These are phyloP conservation scores for Nowickia ferox DNA, from an alignment of 2,888 invertebrate genomes.

Conservation along the genomic window DNA sequence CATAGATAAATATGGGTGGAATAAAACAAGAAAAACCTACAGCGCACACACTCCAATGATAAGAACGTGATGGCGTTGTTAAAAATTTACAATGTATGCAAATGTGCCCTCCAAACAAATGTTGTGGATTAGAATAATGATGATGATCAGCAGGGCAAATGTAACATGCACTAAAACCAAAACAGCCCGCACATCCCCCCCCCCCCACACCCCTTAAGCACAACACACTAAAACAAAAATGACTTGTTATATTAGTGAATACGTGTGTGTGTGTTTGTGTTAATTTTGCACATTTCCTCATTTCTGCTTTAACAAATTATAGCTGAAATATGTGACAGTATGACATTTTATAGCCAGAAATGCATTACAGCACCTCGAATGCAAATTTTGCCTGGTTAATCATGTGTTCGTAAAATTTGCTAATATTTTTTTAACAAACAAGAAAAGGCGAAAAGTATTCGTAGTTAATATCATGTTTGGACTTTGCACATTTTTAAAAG, in stretches of 20 bases:
- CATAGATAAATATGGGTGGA: too few species aligned
- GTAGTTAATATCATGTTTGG: background rate
- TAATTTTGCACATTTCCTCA: slow-evolving; percentile 2
- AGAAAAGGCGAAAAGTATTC: slow-evolving; percentile 3
- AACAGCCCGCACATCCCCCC: background rate
- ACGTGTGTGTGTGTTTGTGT: background rate
- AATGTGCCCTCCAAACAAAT: slow-evolving; percentile 40
- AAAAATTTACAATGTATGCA: slow-evolving; percentile 51
- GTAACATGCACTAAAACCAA: slow-evolving; percentile 9
- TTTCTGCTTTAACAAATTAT: background rate
- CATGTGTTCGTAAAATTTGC: slow-evolving; percentile 1
- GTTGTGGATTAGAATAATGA: slow-evolving; percentile 22
- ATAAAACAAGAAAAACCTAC: slow-evolving; percentile 10
- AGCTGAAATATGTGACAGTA: slow-evolving; percentile 1
- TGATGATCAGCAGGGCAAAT: slow-evolving; percentile 40
- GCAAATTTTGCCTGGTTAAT: slow-evolving; percentile 19
- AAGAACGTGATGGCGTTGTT: slow-evolving; percentile 64
- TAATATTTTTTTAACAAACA: background rate
- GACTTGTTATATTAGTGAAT: slow-evolving; percentile 1
- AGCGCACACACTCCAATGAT: slow-evolving; percentile 57
- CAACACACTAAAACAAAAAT: slow-evolving; percentile 19
- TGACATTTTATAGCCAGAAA: background rate
- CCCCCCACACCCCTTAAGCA: background rate
- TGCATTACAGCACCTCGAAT: background rate
- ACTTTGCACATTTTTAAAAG: background rate